Conservation (phyloP, 1,140 invertebrate genomes). For the Atta cephalotes region DNA sequence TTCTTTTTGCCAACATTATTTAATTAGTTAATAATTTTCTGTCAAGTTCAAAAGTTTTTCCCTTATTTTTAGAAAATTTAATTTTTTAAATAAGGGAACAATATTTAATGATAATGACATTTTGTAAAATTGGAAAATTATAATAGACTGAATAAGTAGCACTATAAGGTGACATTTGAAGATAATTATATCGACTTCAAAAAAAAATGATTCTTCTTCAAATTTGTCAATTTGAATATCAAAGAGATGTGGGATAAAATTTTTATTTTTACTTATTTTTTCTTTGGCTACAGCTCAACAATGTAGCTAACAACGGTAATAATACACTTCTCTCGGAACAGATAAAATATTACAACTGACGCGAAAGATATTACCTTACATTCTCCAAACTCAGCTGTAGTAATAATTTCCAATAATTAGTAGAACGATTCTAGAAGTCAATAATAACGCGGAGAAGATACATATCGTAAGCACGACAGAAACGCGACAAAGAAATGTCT, state of each 20-base stretch:
- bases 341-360: slow-evolving; percentile 25
- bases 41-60: too few relatives aligned
- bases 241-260: not conserved
- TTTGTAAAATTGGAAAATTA: not conserved
- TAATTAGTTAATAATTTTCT: too few relatives aligned
- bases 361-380: not conserved
- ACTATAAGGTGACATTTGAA: too few relatives aligned
- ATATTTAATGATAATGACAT: not conserved
- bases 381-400: slow-evolving; percentile 11
- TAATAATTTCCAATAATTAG: slow-evolving; percentile 52
- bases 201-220: not conserved
- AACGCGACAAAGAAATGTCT: slow-evolving; percentile 45
- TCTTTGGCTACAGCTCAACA: not conserved
- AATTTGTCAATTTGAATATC: not conserved
- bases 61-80: too few relatives aligned
- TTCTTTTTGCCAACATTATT: too few relatives aligned
- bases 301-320: not conserved
- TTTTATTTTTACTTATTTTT: not conserved
- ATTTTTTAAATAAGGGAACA: too few relatives aligned
- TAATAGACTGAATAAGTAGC: not conserved
- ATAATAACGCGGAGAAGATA: slow-evolving; percentile 13
- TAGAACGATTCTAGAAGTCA: slow-evolving; percentile 3
- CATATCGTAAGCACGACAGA: slow-evolving; percentile 8
- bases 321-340: slow-evolving; percentile 14
- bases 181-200: not conserved